Base-by-base conservation (phyloP, 2,797 vertebrate species). In the Epinephelus malabaricus region DNA sequence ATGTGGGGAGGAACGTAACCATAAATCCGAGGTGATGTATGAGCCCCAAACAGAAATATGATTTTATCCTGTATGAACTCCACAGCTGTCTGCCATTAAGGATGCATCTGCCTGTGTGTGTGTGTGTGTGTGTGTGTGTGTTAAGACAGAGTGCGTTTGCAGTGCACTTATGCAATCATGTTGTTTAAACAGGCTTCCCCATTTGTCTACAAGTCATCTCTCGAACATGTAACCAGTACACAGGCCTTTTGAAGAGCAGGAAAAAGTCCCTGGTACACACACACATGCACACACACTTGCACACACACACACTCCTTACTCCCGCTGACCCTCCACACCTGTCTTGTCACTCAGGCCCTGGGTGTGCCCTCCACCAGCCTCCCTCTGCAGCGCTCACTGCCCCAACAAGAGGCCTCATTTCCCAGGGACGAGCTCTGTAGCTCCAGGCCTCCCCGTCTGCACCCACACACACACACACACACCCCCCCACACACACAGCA, bases 291-390 rank as follows among this genome's bases (percentile, higher is more conserved):
- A 59, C 54, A 54, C 47, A 68, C 51, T 25, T 25, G 25, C 54
- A 73, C 77, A 75, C 61, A 55, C 25, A 55, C 38, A 18, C 50
- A 34, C 47, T 21, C 47, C 27, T 21, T 30, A 59, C 61, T 62
- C 45, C 23, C 61, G n/a, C 19, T 53, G 19, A 76, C 75, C 67
- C 83, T 69, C 70, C 64, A 85, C 93, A 93, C 91, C 92, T 93
- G 94, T 92, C 91, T 72, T 83, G 86, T 93, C 94, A 89, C 85
- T 94, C 93, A 92, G 64, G 58, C 53, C 40, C 74, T 61, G 80
- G 79, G 83, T 60, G 76, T 58, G 79, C 62, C 87, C 83, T 77
- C 55, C 69, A 78, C 58, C 80, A 66, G 58, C 30, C 55, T 30
- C 34, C 34, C 34, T 34, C 34, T 8, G 34, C 34, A 34, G 8